A percentile compares a stretch with the other conserved stretches of the same genome.
phyloP scores from a whole-genome alignment of 1,140 invertebrate species.

The Plodia interpunctella region DNA sequence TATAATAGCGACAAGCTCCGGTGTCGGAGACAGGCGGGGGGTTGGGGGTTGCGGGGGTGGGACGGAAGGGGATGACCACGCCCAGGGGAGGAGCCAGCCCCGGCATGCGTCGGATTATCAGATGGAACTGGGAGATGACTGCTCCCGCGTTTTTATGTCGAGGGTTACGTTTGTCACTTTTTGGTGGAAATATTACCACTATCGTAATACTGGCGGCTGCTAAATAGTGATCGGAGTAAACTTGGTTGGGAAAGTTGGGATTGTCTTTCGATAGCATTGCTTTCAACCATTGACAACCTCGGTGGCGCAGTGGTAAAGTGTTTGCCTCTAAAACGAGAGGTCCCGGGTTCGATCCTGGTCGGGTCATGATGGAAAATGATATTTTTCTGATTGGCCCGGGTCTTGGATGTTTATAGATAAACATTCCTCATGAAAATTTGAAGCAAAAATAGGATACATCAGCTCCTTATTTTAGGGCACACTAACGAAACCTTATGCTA shows the following conservation, averaged over 20 bases:
- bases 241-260: not conserved
- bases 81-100: conserved; percentile 46
- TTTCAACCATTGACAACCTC: too few relatives aligned
- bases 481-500: too few relatives aligned
- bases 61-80: conserved; percentile 31
- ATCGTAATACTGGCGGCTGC: not conserved
- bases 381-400: too few relatives aligned
- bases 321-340: too few relatives aligned
- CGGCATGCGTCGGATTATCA: conserved; percentile 41
- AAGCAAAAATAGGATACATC: too few relatives aligned
- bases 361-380: too few relatives aligned
- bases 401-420: too few relatives aligned
- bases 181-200: not conserved
- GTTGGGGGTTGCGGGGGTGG: conserved; percentile 34
- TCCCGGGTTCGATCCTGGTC: too few relatives aligned
- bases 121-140: not conserved
- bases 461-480: too few relatives aligned
- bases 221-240: not conserved
- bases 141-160: not conserved
- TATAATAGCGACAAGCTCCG: conserved; percentile 68
- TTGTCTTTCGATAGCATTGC: too few relatives aligned
- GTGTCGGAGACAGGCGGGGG: conserved; percentile 40
- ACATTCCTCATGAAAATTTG: too few relatives aligned
- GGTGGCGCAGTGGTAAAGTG: too few relatives aligned
- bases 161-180: conserved; percentile 2